Evolutionary conservation across 2,113 vertebrate genomes (phyloP).

Genomic region (Paracyprichromis sp.): DNA sequence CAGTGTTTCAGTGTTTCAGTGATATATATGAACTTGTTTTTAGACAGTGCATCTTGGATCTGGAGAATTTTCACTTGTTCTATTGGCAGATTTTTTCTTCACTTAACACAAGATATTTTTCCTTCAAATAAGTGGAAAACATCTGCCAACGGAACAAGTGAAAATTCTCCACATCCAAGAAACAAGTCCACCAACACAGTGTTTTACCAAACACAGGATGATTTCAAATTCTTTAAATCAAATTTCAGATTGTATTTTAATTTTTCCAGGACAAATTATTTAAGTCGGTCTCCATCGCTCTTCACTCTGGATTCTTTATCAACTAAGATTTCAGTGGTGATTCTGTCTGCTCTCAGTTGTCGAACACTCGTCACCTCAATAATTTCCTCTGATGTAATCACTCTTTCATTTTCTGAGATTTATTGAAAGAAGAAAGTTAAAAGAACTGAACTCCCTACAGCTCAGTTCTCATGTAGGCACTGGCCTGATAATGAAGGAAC

Average conservation of each 20-base stretch:
- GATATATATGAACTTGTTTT: background rate
- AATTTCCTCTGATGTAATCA: background rate
- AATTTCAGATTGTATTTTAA: background rate
- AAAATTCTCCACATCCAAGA: background rate
- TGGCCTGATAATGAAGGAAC: background rate
- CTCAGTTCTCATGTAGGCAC: background rate
- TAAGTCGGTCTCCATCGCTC: background rate
- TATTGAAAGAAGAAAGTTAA: background rate
- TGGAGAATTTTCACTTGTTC: background rate
- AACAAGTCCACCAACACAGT: background rate
- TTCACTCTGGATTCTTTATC: background rate
- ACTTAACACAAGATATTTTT: background rate
- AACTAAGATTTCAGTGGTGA: background rate
- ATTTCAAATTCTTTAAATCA: background rate
- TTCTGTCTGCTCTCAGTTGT: background rate
- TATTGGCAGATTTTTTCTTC: background rate
- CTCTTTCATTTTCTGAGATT: background rate
- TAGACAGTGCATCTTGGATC: background rate
- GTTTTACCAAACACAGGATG: background rate
- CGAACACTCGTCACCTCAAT: background rate
- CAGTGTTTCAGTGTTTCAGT: background rate
- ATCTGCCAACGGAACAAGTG: background rate
- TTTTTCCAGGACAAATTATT: background rate
- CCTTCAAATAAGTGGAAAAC: background rate
- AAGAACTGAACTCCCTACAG: background rate